phyloP scores from a whole-genome alignment of 2,888 invertebrate species.

The Lumbricus terrestris region DNA sequence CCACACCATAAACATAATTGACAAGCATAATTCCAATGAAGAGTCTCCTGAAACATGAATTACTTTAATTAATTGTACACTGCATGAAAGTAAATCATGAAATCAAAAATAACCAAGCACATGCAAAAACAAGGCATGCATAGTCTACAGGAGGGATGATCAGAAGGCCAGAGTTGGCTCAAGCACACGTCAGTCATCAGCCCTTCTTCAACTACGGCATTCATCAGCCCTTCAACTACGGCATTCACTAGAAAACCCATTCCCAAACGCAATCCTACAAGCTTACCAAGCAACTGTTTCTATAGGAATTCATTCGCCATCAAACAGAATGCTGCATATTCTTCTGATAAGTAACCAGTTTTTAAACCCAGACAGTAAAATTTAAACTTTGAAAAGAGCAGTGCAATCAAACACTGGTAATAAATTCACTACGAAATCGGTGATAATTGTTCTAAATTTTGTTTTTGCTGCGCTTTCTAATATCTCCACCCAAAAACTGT shows the following conservation, averaged over 20 bases:
- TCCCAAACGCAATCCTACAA: slow-evolving; percentile 3
- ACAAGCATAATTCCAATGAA: neutral
- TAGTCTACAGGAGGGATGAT: neutral
- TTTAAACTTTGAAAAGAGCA: neutral
- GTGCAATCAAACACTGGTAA: neutral
- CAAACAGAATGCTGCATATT: neutral
- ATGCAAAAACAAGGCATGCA: neutral
- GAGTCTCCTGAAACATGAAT: neutral
- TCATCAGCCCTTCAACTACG: neutral
- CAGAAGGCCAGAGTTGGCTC: neutral
- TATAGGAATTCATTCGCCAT: neutral
- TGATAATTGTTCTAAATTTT: neutral
- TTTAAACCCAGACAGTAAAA: neutral
- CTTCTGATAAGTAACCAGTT: neutral
- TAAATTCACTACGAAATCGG: neutral
- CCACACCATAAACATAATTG: neutral
- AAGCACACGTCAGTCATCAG: neutral
- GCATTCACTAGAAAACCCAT: neutral
- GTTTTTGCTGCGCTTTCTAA: neutral
- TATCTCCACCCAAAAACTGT: neutral
- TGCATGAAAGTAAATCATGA: neutral
- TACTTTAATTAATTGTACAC: neutral
- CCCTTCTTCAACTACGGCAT: neutral
- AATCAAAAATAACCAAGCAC: neutral
- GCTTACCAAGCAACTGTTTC: neutral